Base-by-base conservation (phyloP, 2,888 invertebrate species). In the Ophioninae sp. region DNA sequence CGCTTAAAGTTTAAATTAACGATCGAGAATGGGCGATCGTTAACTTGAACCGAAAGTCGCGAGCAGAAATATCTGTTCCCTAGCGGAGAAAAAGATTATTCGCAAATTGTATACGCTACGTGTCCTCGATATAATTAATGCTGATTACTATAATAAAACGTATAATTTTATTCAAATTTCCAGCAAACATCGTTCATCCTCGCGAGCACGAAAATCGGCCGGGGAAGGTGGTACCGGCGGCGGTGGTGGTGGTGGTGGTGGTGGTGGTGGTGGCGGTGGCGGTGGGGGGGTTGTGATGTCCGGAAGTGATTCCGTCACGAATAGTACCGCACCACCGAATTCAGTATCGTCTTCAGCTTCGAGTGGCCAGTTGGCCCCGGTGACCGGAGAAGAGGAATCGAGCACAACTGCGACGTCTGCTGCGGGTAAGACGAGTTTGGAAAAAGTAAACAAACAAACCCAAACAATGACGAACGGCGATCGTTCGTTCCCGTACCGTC, bases 151-250 rank as follows among this genome's bases (percentile, higher is more conserved):
- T n/a, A n/a, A n/a, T n/a, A n/a, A n/a, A n/a, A 44, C 44, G 8
- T 1, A 44, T 44, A 83, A 82, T 81, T 85, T 81, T 77, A 68
- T 67, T 10, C 82, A 75, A 41, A 65, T 83, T n/a, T n/a, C n/a
- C n/a, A 20, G 77, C 39, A 92, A 92, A 85, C 93, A 94, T 91
- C 93, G 93, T 86, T 93, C 93, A 85, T 93, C 93, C 87, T 93
- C 93, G 86, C 91, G 94, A 85, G 92, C 92, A 83, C 91, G 93
- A 65, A 93, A 93, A 88, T 87, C 92, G 81, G 90, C 90, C 82
- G 87, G 88, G 90, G 94, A 96, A 95, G 95, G 95, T 85, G 89
- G 89, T 50, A 85, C 82, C n/a, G n/a, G n/a, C n/a, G n/a, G n/a
- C n/a, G n/a, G n/a, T n/a, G n/a, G n/a, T n/a, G n/a, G n/a, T n/a